A percentile compares a stretch with the other conserved stretches of the same genome.
Evolutionary conservation across 2,113 vertebrate genomes (phyloP).

Genomic region (Penelope pileata): DNA sequence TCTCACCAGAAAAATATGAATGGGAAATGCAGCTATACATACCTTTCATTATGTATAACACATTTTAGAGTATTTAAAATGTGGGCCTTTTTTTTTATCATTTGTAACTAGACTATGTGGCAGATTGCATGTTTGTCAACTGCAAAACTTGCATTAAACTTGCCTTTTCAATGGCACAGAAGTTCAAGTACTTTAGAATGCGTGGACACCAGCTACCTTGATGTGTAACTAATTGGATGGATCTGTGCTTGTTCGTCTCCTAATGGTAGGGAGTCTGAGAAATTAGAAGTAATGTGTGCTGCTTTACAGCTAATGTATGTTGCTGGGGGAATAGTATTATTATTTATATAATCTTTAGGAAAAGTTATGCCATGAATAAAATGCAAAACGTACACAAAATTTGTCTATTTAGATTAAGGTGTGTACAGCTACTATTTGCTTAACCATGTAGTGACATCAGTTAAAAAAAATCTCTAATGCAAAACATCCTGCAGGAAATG

Average conservation of each 20-base stretch:
- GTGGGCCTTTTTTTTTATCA: neutral
- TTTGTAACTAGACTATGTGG: neutral
- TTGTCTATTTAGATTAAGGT: neutral
- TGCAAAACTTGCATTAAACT: neutral
- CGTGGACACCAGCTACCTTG: neutral
- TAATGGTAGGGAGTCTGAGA: neutral
- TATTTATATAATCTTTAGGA: slow-evolving; percentile 28
- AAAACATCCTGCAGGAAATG: neutral
- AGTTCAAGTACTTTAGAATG: neutral
- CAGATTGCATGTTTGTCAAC: neutral
- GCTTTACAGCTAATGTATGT: neutral
- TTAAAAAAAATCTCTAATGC: slow-evolving; percentile 1
- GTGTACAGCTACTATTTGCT: neutral
- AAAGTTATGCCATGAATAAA: neutral
- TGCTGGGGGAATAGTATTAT: neutral
- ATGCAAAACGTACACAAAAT: neutral
- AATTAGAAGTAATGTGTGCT: neutral
- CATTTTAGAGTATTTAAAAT: neutral
- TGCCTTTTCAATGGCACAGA: neutral
- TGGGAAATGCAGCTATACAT: neutral
- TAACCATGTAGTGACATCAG: neutral
- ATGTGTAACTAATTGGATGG: neutral
- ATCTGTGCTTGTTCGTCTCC: neutral
- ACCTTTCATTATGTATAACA: neutral
- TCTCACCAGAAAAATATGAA: neutral